Evolutionary conservation across 1,140 invertebrate species (phyloP).

Genomic region (Drosophila orosa): DNA sequence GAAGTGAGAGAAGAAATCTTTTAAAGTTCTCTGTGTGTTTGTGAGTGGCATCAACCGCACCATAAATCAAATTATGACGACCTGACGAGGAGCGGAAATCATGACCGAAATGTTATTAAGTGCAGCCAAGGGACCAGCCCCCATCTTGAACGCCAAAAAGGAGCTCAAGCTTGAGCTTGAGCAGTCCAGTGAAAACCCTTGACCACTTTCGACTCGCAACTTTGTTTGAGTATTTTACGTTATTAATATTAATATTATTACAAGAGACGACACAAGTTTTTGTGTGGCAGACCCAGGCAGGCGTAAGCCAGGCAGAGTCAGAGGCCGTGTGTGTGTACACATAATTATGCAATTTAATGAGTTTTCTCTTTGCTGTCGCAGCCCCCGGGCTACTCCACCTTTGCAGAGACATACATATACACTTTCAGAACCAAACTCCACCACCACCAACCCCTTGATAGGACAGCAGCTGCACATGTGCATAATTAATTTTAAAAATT

Average conservation of each 20-base stretch:
- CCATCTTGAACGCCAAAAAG: slow-evolving; percentile 21
- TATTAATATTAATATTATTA: slow-evolving; percentile 82
- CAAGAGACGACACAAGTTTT: slow-evolving; percentile 53
- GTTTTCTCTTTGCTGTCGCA: slow-evolving; percentile 65
- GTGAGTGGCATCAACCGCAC: slow-evolving; percentile 32
- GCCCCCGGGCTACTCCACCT: slow-evolving; percentile 32
- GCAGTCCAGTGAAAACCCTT: slow-evolving; percentile 52
- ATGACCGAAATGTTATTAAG: slow-evolving; percentile 69
- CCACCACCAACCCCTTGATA: background rate
- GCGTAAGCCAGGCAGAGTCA: background rate
- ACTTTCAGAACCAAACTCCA: slow-evolving; percentile 7
- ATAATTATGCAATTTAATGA: slow-evolving; percentile 82
- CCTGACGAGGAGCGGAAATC: slow-evolving; percentile 40
- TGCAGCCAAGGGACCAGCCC: slow-evolving; percentile 58
- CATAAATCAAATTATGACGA: slow-evolving; percentile 76
- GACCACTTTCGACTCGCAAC: slow-evolving; percentile 54
- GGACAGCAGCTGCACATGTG: slow-evolving; percentile 57
- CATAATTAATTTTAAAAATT: slow-evolving; percentile 79
- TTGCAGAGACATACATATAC: slow-evolving; percentile 2
- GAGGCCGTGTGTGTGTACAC: slow-evolving; percentile 49
- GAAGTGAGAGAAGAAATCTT: slow-evolving; percentile 24
- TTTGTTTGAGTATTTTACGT: slow-evolving; percentile 65
- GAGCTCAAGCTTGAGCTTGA: background rate
- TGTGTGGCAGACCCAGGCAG: slow-evolving; percentile 4
- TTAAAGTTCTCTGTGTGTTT: slow-evolving; percentile 14